Evolutionary conservation across 2,888 invertebrate species (phyloP).

Genomic region (Apamea crenata): DNA sequence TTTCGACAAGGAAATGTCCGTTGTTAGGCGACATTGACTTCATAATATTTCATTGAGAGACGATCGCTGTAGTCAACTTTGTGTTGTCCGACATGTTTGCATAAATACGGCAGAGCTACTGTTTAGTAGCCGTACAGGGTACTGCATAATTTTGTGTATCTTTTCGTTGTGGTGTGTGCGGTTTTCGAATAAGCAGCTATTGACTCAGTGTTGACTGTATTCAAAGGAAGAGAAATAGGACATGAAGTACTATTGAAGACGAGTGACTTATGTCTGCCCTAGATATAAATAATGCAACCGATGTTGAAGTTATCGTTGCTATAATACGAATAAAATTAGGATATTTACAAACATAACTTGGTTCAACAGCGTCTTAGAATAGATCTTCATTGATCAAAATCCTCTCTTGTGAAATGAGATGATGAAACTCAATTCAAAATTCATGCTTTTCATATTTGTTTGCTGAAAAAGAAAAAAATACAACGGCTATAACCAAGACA

Average conservation of each 20-base stretch:
- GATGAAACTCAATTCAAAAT: neutral
- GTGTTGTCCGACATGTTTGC: conserved; percentile 40
- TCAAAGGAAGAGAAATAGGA: conserved; percentile 9
- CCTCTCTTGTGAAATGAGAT: neutral
- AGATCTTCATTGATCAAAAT: neutral
- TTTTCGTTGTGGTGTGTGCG: conserved; percentile 12
- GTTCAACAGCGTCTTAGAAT: neutral
- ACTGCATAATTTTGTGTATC: conserved; percentile 5
- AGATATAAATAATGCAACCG: conserved; percentile 9
- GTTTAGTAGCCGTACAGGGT: conserved; percentile 11
- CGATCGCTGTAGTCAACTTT: conserved; percentile 43
- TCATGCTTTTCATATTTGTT: neutral
- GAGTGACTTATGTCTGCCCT: conserved; percentile 9
- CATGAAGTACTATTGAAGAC: conserved; percentile 10
- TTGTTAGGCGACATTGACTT: conserved; percentile 61
- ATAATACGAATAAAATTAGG: neutral
- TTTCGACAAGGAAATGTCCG: conserved; percentile 66
- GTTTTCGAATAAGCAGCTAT: conserved; percentile 22
- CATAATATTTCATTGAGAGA: conserved; percentile 62
- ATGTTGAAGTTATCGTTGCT: neutral
- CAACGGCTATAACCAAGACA: neutral
- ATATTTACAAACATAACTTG: neutral
- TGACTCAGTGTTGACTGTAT: neutral
- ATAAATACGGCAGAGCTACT: conserved; percentile 37
- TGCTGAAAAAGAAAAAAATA: neutral